Evolutionary conservation across 2,797 vertebrate species (phyloP).

Genomic region (Neostethus bicornis): DNA sequence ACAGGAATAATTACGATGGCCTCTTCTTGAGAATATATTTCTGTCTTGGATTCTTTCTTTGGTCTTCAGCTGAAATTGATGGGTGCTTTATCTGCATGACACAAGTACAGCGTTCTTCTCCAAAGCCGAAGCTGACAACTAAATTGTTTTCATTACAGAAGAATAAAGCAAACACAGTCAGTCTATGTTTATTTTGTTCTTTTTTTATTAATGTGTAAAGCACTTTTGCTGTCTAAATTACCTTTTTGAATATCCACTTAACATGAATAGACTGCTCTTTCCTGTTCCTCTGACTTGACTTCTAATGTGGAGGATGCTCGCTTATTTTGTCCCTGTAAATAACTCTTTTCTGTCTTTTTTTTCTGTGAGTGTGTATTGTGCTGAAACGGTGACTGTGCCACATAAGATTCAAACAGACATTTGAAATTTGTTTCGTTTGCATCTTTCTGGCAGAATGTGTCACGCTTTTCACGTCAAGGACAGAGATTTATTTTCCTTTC

Average conservation of each 20-base stretch:
- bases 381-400: conserved; percentile 38
- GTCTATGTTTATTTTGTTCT: conserved; percentile 29
- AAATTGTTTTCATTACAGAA: conserved; percentile 34
- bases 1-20: conserved; percentile 19
- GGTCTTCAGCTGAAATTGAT: conserved; percentile 33
- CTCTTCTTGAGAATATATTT: conserved; percentile 10
- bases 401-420: conserved; percentile 18
- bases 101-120: conserved; percentile 19
- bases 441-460: conserved; percentile 9
- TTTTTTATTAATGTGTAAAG: conserved; percentile 14
- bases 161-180: conserved; percentile 32
- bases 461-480: conserved; percentile 10
- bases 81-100: conserved; percentile 34
- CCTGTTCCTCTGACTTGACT: conserved; percentile 18
- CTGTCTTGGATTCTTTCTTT: conserved; percentile 24
- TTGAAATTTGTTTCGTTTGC: conserved; percentile 16
- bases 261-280: conserved; percentile 23
- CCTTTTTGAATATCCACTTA: conserved; percentile 26
- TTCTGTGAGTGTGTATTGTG: conserved; percentile 8
- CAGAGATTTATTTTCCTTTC: conserved; percentile 20
- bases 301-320: conserved; percentile 16
- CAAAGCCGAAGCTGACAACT: conserved; percentile 26
- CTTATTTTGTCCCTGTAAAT: conserved; percentile 20
- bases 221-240: conserved; percentile 25
- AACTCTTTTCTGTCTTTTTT: not conserved